Evolutionary conservation across 2,888 invertebrate species (phyloP).

Genomic region (Dinocampus coccinellae): DNA sequence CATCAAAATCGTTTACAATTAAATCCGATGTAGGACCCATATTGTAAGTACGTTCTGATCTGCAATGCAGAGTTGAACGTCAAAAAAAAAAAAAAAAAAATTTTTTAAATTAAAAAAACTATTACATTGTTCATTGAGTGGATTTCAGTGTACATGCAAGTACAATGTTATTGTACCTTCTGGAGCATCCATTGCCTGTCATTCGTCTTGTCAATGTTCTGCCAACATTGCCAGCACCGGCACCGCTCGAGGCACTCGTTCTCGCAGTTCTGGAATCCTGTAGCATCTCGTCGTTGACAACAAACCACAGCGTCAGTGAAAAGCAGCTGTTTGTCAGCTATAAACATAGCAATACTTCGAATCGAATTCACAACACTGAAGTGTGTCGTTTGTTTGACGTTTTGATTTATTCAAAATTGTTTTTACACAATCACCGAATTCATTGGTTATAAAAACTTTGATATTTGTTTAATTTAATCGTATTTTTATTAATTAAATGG

Average conservation of each 20-base stretch:
- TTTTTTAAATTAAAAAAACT: neutral
- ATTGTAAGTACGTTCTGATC: slow-evolving; percentile 72
- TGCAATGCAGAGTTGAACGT: slow-evolving; percentile 44
- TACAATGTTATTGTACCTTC: slow-evolving; percentile 33
- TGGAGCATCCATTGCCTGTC: slow-evolving; percentile 42
- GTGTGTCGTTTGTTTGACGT: slow-evolving; percentile 2
- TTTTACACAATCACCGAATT: neutral
- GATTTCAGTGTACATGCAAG: neutral
- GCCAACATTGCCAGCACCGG: slow-evolving; percentile 32
- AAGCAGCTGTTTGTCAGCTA: slow-evolving; percentile 30
- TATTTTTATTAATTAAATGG: neutral
- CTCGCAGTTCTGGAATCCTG: slow-evolving; percentile 39
- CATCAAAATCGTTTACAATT: slow-evolving; percentile 98
- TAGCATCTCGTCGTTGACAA: slow-evolving; percentile 35
- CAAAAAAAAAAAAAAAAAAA: neutral
- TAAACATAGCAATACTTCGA: slow-evolving; percentile 32
- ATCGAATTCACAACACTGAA: slow-evolving; percentile 10
- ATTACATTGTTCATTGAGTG: too few relatives aligned
- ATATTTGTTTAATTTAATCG: neutral
- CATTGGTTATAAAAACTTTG: neutral
- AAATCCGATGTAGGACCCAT: slow-evolving; percentile 96
- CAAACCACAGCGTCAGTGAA: slow-evolving; percentile 26
- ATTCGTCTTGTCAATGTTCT: slow-evolving; percentile 38
- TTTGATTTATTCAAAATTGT: neutral
- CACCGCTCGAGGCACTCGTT: slow-evolving; percentile 29